Base-by-base conservation (phyloP, 2,797 vertebrate genomes). In the Rhabdophis nuchalis region DNA sequence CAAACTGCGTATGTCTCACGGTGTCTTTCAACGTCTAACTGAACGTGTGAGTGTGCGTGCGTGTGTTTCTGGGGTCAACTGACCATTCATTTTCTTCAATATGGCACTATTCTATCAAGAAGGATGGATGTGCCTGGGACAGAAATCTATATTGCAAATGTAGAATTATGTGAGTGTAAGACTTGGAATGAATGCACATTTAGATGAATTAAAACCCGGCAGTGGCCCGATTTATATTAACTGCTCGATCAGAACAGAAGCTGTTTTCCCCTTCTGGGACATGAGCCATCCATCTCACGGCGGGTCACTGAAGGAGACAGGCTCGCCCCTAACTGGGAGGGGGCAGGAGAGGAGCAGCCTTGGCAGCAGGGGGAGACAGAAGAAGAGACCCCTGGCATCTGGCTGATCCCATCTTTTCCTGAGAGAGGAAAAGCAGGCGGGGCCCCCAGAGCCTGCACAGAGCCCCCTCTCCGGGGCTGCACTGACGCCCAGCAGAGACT, bases 291-390 rank as follows among this genome's bases (percentile, higher is more conserved):
- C 46, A 50, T n/a, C 95, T 58, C 14, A 41, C 8, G 0, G 0
- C 1, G 20, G 1, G 25, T 5, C 1, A 0, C 16, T 1, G 36
- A 1, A 0, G 0, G 82, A 29, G 90, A 46, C 52, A n/a, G 12
- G 11, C 2, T n/a, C 11, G 20, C 9, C 29, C 29, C 88, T 0
- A 3, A 54, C 16, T 1, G 5, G 5, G 60, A 0, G 0, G 23
- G 12, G 9, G 9, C 20, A 0, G 41, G 12, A n/a, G 10, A 18
- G 58, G 11, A 27, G 58, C 58, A n/a, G 72, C 57, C 58, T 12
- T 29, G 0, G 2, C 46, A 50, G n/a, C 0, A 3, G 61, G 68
- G 88, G 18, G 36, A 60, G 36, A 0, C 0, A 46, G 29, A 0
- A 0, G 0, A 58, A 0, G 9, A 25, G 46, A 0, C 86, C 1